Evolutionary conservation across 2,888 invertebrate genomes (phyloP), one percentile per base, ranked within the genome.

Genomic region (Nephrotoma appendiculata): DNA sequence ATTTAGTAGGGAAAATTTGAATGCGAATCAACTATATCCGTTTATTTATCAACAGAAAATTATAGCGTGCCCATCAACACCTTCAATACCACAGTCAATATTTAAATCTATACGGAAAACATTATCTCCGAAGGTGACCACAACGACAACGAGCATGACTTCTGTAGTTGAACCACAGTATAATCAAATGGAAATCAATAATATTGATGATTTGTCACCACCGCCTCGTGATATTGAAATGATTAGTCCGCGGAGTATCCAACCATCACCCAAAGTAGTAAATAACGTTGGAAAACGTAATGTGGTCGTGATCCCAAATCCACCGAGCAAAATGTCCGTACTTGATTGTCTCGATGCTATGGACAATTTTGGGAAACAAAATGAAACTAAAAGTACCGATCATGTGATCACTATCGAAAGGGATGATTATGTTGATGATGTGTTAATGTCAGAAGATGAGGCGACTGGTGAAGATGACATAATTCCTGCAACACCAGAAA

Each of bases 41-140:
- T 94, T 91, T 88, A 90, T 94, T 44, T 92, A 92, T 87, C 92
- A 93, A 89, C 90, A 91, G 0, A 84, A 84, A 84, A 19, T 52
- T 5, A 52, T 6, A 5, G 9, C 11, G 11, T 19, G 31, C 11
- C 9, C 71, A 4, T 2, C 31, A 2, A 31, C 71, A 7, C 71
- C 19, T 31, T 31, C 71, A 7, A 71, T 71, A 31, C 31, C 71
- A 5, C 71, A 19, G 11, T 31, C 71, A 2, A 71, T 71, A 7
- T 71, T 71, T 31, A 19, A 84, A 42, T 42, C 84, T 12, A 84
- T 42, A 42, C 6, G 42, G 12, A 84, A 84, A 84, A 12, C 42
- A 2, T 42, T 42, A n/a, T 31, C 19, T 19, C 31, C 71, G 9
- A 71, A 71, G 31, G 2, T 31, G 11, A 19, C 12, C 5, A 19